Base-by-base conservation (phyloP, 2,113 vertebrate species). In the Mugil cephalus region DNA sequence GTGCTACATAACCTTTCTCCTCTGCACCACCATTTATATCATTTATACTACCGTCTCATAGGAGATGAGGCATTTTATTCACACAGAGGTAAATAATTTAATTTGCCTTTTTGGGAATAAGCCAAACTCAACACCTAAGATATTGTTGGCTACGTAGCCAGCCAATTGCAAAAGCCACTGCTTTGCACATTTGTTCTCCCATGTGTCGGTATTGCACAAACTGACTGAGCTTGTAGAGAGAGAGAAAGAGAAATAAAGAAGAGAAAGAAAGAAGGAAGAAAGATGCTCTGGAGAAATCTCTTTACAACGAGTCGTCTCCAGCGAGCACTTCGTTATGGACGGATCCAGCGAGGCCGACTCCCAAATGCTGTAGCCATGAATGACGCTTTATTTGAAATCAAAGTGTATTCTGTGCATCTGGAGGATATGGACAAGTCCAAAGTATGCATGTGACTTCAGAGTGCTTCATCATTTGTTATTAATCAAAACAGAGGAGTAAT, bases 391-490 rank as follows among this genome's bases (percentile, higher is more conserved):
- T 66, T 56, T 10, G 45, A 63, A 75, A 79, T 55, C 50, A 62
- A 74, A 85, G 70, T n/a, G 52, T 34, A 3, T 36, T 62, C 34
- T 72, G 19, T 71, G 76, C 80, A 86, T 90, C 80, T 86, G 85
- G 83, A 58, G 9, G 60, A 66, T 77, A 83, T 47, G 21, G 52
- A 68, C 30, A 30, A 8, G 47, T 77, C 39, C 58, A 54, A 74
- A 75, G 75, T 73, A 55, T 55, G 15, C 34, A 40, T 59, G 40
- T 59, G 63, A 39, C 11, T 61, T 72, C 30, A 62, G 58, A 72
- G 55, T 1, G 8, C 82, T 68, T 34, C 42, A 50, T 88, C 80
- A 80, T 83, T 69, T 81, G 51, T 80, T 76, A 78, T 74, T 77
- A 78, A 79, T 86, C 68, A 80, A 24, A 71, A 34, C 58, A 55